Percentiles rank a stretch among this genome's conserved stretches.
Conservation (phyloP, 2,888 invertebrate genomes). For the Lamellibrachia columna region DNA sequence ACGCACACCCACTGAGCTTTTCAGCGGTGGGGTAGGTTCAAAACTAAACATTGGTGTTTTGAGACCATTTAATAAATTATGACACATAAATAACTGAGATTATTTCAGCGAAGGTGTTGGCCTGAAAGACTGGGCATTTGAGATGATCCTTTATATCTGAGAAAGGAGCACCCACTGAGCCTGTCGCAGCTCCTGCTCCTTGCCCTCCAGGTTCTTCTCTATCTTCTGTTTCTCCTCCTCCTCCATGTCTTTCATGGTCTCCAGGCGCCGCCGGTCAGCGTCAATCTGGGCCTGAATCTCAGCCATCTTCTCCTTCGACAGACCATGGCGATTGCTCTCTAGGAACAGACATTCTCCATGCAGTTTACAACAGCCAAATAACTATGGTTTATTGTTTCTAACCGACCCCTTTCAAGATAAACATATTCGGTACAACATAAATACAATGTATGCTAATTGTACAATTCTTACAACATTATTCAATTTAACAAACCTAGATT, state of each 20-base stretch:
- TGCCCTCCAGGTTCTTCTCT: constrained; percentile 72
- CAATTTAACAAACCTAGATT: no score
- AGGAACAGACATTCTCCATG: neutral
- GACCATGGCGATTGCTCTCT: constrained; percentile 24
- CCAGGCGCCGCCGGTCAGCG: constrained; percentile 65
- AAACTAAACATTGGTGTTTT: neutral
- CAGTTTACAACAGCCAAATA: neutral
- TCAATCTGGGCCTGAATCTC: constrained; percentile 67
- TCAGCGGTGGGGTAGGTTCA: no score
- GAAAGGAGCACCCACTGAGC: constrained; percentile 67
- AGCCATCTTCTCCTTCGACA: constrained; percentile 67
- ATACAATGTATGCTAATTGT: no score
- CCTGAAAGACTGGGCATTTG: neutral
- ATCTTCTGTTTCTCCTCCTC: constrained; percentile 75
- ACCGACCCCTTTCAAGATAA: no score
- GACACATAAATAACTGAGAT: neutral
- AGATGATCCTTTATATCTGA: neutral
- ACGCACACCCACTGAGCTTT: neutral
- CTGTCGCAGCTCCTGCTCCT: constrained; percentile 79
- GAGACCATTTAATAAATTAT: neutral
- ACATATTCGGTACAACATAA: no score
- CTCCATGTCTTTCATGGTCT: constrained; percentile 68
- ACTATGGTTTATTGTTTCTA: no score
- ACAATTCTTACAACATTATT: no score
- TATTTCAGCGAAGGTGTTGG: no score